A percentile compares a stretch with the other conserved stretches of the same genome.
phyloP scores from a whole-genome alignment of 2,888 invertebrate genomes.

The Dascillus cervinus region DNA sequence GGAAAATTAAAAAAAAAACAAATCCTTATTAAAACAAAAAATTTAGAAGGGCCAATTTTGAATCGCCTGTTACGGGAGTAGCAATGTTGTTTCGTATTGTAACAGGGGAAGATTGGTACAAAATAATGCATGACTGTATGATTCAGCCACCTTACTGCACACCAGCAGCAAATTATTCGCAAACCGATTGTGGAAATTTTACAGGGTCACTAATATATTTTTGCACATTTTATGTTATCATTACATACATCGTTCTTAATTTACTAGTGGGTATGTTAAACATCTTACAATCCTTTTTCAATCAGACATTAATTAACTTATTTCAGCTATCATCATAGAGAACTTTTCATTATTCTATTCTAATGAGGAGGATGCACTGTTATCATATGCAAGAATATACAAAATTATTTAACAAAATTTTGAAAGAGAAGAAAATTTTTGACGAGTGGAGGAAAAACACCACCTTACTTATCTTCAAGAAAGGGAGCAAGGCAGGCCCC shows the following conservation, averaged over 20 bases:
- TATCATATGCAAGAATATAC: slow-evolving; percentile 99
- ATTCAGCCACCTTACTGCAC: slow-evolving; percentile 94
- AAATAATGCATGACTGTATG: slow-evolving; percentile 99
- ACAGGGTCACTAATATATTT: slow-evolving; percentile 97
- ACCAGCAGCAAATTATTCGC: slow-evolving; percentile 92
- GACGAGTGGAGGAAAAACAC: too few relatives aligned
- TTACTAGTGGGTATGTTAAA: slow-evolving; percentile 96
- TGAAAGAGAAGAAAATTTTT: too few relatives aligned
- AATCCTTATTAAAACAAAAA: too few relatives aligned
- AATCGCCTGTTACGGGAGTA: slow-evolving; percentile 94
- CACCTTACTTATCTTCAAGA: too few relatives aligned
- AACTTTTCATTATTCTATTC: slow-evolving; percentile 99
- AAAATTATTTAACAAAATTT: too few relatives aligned
- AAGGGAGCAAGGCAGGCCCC: too few relatives aligned
- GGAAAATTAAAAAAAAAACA: too few relatives aligned
- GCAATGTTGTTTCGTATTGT: slow-evolving; percentile 98
- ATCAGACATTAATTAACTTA: slow-evolving; percentile 10
- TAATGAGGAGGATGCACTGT: slow-evolving; percentile 96
- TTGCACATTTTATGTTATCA: slow-evolving; percentile 99
- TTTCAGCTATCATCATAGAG: slow-evolving; percentile 99
- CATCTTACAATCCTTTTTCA: too few relatives aligned
- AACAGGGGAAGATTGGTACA: slow-evolving; percentile 99
- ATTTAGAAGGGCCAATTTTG: slow-evolving; percentile 92
- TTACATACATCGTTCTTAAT: slow-evolving; percentile 98
- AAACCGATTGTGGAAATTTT: slow-evolving; percentile 99